Evolutionary conservation across 2,113 vertebrate species (phyloP).

Genomic region (Hippocampus zosterae): DNA sequence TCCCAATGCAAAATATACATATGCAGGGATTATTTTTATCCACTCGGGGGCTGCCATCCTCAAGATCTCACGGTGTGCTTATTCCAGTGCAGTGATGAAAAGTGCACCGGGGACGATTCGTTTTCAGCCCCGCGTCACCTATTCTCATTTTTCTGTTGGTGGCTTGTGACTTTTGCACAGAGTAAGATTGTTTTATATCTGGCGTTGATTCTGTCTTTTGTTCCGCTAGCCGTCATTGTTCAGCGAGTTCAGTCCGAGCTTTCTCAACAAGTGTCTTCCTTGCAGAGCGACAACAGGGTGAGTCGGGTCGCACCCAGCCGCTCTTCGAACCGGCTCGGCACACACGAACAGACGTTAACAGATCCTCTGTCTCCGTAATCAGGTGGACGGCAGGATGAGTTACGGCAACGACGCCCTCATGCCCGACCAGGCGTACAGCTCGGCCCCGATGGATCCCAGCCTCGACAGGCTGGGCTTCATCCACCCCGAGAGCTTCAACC

Average conservation of each 20-base stretch:
- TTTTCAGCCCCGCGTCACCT: no score
- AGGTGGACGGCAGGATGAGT: constrained; percentile 89
- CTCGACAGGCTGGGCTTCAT: constrained; percentile 87
- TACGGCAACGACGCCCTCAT: constrained; percentile 96
- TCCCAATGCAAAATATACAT: no score
- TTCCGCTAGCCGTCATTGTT: constrained; percentile 77
- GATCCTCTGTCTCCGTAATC: constrained; percentile 26
- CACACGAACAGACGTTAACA: background rate
- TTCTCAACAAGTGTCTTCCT: constrained; percentile 87
- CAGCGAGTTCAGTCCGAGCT: constrained; percentile 88
- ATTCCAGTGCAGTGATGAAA: no score
- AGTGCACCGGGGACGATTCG: no score
- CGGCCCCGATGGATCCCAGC: constrained; percentile 81
- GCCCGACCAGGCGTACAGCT: constrained; percentile 88
- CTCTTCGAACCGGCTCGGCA: constrained; percentile 1
- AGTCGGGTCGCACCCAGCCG: constrained; percentile 29
- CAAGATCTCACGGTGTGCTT: no score
- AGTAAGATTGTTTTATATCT: no score
- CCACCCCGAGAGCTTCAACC: constrained; percentile 91
- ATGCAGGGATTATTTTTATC: no score
- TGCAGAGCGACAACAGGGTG: constrained; percentile 88
- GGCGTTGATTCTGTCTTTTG: background rate
- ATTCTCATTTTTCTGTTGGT: no score
- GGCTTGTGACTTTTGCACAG: no score
- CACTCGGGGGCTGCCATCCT: no score